Percentiles rank a stretch among this genome's conserved stretches.
These are phyloP conservation scores for Alethe castanea DNA, from an alignment of 2,113 vertebrate genomes.

Conservation along the genomic window DNA sequence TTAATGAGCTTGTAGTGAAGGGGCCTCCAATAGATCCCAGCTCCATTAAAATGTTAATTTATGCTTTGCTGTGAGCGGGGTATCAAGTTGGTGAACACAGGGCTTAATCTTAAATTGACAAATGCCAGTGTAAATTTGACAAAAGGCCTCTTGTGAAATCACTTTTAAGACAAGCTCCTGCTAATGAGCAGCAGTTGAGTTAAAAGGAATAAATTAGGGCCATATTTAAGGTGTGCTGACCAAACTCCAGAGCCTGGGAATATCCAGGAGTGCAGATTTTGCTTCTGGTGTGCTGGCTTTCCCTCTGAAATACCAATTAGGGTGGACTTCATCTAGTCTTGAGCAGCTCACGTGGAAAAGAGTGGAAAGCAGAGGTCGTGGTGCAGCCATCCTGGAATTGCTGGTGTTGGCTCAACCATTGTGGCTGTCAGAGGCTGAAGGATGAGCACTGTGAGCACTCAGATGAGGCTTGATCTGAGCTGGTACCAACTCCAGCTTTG, in stretches of 20 bases:
- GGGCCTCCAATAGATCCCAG: constrained; percentile 7
- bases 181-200: constrained; percentile 23
- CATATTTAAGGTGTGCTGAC: not conserved
- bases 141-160: constrained; percentile 61
- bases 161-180: constrained; percentile 27
- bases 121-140: constrained; percentile 27
- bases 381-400: not conserved
- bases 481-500: not conserved
- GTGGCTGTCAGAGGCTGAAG: rapidly evolving
- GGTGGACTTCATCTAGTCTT: not conserved
- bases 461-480: not conserved
- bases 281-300: not conserved
- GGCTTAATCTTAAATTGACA: constrained; percentile 39
- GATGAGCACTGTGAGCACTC: not conserved
- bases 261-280: rapidly evolving
- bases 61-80: constrained; percentile 10
- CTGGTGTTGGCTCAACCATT: rapidly evolving
- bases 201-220: constrained; percentile 17
- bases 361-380: not conserved
- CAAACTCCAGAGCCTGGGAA: not conserved
- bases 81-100: constrained; percentile 13
- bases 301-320: not conserved
- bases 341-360: not conserved
- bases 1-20: constrained; percentile 4
- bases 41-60: constrained; percentile 57